These are phyloP conservation scores for Scaptomyza reducta DNA, from an alignment of 2,888 invertebrate genomes.

Conservation along the genomic window DNA sequence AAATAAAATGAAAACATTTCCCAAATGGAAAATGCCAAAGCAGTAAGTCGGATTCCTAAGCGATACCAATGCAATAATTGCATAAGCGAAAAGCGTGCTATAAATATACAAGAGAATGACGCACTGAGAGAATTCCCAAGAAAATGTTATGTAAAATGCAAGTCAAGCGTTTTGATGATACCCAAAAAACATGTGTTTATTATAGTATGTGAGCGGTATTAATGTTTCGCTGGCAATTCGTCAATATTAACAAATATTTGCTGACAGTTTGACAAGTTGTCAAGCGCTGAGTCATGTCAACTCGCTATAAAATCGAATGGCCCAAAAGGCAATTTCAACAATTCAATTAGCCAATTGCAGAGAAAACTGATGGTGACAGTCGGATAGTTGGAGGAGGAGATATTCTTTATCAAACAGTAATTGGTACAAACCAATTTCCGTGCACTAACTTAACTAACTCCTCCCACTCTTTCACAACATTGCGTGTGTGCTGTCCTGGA, in stretches of 20 bases:
- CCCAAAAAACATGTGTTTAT: constrained; percentile 29
- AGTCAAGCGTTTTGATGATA: constrained; percentile 22
- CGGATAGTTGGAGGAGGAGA: constrained; percentile 30
- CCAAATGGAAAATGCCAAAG: constrained; percentile 42
- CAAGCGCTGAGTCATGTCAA: constrained; percentile 34
- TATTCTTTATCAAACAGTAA: constrained; percentile 44
- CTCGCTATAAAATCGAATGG: constrained; percentile 24
- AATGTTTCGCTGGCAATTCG: constrained; percentile 28
- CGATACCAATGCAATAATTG: constrained; percentile 43
- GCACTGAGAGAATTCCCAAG: constrained; percentile 41
- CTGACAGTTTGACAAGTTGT: constrained; percentile 35
- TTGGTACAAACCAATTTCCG: constrained; percentile 56
- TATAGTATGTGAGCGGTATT: constrained; percentile 36
- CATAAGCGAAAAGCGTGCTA: constrained; percentile 52
- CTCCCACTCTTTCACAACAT: neutral
- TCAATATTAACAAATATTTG: constrained; percentile 49
- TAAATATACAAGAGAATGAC: constrained; percentile 41
- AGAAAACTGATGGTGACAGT: constrained; percentile 16
- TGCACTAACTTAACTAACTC: constrained; percentile 19
- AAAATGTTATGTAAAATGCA: constrained; percentile 54
- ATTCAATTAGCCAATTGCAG: constrained; percentile 48
- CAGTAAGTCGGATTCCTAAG: constrained; percentile 24
- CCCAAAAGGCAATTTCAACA: constrained; percentile 39
- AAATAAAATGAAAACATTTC: constrained; percentile 15
- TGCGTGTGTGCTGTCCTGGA: constrained; percentile 38